phyloP scores from a whole-genome alignment of 2,113 vertebrate genomes.

The Carlito syrichta region DNA sequence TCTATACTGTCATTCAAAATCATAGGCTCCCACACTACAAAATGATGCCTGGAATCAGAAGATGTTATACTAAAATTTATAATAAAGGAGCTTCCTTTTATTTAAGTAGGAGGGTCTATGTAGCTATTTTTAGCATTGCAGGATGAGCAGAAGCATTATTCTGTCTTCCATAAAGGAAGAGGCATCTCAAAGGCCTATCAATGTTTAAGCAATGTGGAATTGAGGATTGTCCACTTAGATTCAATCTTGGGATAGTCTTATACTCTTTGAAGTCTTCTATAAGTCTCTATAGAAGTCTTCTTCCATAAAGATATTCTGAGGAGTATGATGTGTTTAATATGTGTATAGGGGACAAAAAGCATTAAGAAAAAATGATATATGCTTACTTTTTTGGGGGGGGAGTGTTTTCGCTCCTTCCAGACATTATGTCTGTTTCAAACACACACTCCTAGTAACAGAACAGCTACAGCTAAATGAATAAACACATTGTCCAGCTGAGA shows the following conservation, averaged over 20 bases:
- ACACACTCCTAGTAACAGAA: slow-evolving; percentile 22
- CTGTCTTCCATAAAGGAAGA: neutral
- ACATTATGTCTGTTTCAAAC: slow-evolving; percentile 35
- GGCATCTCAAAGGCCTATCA: neutral
- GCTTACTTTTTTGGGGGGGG: neutral
- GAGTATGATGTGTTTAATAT: neutral
- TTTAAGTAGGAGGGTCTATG: neutral
- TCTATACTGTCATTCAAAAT: neutral
- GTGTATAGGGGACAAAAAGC: neutral
- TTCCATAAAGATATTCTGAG: slow-evolving; percentile 17
- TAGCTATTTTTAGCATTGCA: neutral
- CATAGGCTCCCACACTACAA: neutral
- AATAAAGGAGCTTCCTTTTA: neutral
- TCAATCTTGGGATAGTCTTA: neutral
- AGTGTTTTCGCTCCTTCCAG: slow-evolving; percentile 29
- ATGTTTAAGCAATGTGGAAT: neutral
- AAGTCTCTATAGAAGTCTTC: neutral
- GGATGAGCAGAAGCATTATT: neutral
- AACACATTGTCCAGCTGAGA: slow-evolving; percentile 24
- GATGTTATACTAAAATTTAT: neutral
- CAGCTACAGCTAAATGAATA: slow-evolving; percentile 43
- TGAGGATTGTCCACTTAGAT: neutral
- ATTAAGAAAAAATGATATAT: neutral
- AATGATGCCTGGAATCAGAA: neutral
- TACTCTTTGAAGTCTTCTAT: neutral